Evolutionary conservation across 2,113 vertebrate genomes (phyloP).

Genomic region (Oreochromis tanganicae): DNA sequence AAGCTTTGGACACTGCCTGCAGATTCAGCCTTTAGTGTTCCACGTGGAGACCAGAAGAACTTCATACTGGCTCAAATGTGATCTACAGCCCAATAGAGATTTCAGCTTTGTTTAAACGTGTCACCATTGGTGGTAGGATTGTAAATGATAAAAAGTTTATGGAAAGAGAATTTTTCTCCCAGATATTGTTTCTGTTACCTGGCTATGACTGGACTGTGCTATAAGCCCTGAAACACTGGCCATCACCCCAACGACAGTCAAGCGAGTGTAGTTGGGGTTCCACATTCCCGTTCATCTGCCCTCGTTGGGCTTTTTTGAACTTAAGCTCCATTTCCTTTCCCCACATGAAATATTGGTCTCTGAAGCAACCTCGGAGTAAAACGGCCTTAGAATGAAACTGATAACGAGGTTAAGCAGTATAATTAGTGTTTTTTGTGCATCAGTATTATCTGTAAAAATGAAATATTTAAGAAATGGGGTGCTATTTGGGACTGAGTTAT

Average conservation of each 20-base stretch:
- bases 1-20: neutral
- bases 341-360: constrained; percentile 14
- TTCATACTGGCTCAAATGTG: neutral
- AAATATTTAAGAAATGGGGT: neutral
- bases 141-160: neutral
- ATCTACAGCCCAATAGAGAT: neutral
- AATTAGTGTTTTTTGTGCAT: neutral
- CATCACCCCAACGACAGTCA: neutral
- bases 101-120: neutral
- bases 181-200: neutral
- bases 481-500: neutral
- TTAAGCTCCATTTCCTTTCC: neutral
- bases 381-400: neutral
- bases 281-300: neutral
- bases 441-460: neutral
- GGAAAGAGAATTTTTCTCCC: neutral
- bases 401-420: neutral
- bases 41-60: neutral
- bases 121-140: neutral
- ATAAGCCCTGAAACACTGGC: neutral
- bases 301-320: neutral
- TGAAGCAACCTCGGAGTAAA: neutral
- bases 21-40: neutral
- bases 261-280: neutral
- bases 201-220: neutral